Conservation (phyloP, 2,113 vertebrate species). For the Pristiophorus japonicus region DNA sequence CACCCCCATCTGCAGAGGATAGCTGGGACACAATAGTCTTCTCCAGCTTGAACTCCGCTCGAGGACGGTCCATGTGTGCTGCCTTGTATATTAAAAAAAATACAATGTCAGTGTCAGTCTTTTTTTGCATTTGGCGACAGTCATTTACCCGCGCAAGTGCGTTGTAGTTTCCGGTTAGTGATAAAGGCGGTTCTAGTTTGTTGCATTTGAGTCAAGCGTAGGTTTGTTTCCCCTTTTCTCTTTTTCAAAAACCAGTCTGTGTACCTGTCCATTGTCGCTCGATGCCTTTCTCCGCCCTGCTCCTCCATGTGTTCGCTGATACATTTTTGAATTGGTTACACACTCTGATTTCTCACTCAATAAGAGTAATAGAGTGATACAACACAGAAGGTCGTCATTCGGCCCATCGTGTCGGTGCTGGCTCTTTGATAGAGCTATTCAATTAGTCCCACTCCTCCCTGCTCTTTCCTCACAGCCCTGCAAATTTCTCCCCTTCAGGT, state of each 20-base stretch:
- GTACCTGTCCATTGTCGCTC: background rate
- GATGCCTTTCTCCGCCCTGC: background rate
- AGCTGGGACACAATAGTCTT: background rate
- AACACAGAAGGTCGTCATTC: background rate
- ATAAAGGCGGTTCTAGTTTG: background rate
- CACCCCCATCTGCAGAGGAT: background rate
- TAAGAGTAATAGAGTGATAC: background rate
- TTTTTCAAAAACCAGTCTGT: background rate
- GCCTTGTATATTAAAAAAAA: background rate
- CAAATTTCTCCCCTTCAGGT: background rate
- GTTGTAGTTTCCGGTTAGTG: background rate
- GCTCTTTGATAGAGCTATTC: background rate
- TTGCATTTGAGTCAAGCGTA: background rate
- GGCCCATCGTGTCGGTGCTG: background rate
- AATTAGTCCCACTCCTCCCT: background rate
- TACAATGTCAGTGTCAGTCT: background rate
- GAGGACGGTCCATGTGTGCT: background rate
- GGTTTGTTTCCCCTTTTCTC: background rate
- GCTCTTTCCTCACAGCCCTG: background rate
- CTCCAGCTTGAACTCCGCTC: background rate
- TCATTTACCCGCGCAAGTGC: background rate
- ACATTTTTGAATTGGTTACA: background rate
- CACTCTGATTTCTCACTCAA: background rate
- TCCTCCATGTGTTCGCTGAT: background rate
- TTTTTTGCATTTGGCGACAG: background rate